These are phyloP conservation scores for Phorcus lineatus DNA, from an alignment of 2,888 invertebrate genomes.

Conservation along the genomic window DNA sequence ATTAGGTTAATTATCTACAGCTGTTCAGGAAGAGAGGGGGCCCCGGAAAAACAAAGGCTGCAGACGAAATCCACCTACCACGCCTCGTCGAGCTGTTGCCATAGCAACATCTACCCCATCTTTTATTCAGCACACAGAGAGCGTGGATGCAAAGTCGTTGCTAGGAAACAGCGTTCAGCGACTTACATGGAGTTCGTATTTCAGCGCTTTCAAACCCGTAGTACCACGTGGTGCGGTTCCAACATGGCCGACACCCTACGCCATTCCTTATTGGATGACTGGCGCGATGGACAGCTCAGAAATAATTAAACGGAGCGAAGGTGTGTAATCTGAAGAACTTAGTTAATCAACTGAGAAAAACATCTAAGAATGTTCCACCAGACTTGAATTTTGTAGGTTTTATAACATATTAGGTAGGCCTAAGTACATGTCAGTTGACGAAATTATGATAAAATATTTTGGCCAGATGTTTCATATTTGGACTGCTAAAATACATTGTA, in stretches of 20 bases:
- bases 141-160: background rate
- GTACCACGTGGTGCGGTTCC: conserved; percentile 32
- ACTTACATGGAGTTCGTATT: conserved; percentile 36
- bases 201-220: conserved; percentile 53
- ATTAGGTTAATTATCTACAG: too few relatives aligned
- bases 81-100: background rate
- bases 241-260: conserved; percentile 10
- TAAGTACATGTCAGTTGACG: too few relatives aligned
- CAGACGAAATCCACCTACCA: conserved; percentile 27
- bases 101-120: background rate
- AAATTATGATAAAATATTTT: too few relatives aligned
- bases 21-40: conserved; percentile 90
- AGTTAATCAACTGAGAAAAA: too few relatives aligned
- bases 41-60: conserved; percentile 79
- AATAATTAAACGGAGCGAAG: background rate
- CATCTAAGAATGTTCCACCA: too few relatives aligned
- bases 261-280: background rate
- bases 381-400: too few relatives aligned
- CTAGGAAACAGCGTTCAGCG: background rate
- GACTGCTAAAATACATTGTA: too few relatives aligned
- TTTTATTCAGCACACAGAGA: background rate
- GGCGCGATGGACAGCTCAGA: background rate
- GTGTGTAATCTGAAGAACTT: background rate
- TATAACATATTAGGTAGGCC: too few relatives aligned
- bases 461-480: too few relatives aligned